A percentile compares a stretch with the other conserved stretches of the same genome.
Conservation (phyloP, 1,140 invertebrate genomes). For the Liolophura sinensis region DNA sequence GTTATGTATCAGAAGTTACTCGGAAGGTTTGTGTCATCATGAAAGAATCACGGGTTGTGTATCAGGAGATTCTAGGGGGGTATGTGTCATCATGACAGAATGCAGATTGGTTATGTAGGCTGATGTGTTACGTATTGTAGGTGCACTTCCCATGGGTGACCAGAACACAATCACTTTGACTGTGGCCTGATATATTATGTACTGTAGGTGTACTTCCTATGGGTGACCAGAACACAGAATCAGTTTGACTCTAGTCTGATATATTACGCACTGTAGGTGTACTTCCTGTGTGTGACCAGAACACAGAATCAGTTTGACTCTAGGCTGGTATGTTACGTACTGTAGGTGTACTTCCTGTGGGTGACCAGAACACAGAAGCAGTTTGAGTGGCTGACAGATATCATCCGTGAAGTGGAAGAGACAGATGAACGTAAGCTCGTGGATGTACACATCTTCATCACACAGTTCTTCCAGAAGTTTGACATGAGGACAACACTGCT, state of each 20-base stretch:
- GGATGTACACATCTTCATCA: conserved; percentile 99
- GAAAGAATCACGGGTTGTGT: too few species aligned
- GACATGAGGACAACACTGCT: conserved; percentile 98
- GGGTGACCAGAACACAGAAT: conserved; percentile 98
- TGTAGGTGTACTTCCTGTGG: conserved; percentile 98
- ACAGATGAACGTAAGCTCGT: conserved; percentile 95
- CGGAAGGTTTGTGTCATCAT: too few species aligned
- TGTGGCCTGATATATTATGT: conserved; percentile 7
- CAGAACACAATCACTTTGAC: conserved; percentile 92
- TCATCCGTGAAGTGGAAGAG: conserved; percentile 92
- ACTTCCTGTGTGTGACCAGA: conserved; percentile 99
- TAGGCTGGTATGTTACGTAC: conserved; percentile 15
- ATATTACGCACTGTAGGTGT: conserved; percentile 95
- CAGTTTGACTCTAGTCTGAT: conserved; percentile 97
- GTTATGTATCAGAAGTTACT: too few species aligned
- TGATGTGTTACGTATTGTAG: conserved; percentile 57
- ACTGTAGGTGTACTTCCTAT: conserved; percentile 93
- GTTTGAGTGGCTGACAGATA: conserved; percentile 98
- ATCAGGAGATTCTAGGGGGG: too few species aligned
- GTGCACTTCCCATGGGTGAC: conserved; percentile 99
- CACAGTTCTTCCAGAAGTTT: conserved; percentile 99
- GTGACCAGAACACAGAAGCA: conserved; percentile 98
- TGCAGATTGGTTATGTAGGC: too few species aligned
- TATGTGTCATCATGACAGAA: too few species aligned
- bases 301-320: conserved; percentile 99